phyloP scores from a whole-genome alignment of 2,113 vertebrate species.

The Typhlomys cinereus region DNA sequence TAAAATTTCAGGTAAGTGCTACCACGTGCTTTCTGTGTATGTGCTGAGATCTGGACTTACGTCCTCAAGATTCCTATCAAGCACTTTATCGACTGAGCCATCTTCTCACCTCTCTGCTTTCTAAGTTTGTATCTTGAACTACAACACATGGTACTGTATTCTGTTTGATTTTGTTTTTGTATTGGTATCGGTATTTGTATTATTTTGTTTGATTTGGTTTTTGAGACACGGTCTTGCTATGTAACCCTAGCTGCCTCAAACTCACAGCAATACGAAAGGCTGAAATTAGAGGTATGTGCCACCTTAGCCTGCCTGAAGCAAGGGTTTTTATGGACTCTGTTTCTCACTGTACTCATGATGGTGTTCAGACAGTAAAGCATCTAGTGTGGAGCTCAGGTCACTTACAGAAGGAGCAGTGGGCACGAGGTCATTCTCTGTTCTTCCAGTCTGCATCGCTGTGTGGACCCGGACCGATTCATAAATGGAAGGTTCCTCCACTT shows the following conservation, averaged over 20 bases:
- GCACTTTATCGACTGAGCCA: too few species aligned
- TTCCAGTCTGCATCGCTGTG: constrained; percentile 94
- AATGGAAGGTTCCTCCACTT: constrained; percentile 96
- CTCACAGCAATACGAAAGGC: neutral
- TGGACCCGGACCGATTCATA: constrained; percentile 98
- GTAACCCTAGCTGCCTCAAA: neutral
- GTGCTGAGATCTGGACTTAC: too few species aligned
- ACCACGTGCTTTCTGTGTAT: too few species aligned
- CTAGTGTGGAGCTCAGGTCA: neutral
- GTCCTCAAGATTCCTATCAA: too few species aligned
- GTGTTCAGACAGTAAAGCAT: neutral
- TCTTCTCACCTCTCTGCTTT: too few species aligned
- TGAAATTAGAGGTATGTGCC: neutral
- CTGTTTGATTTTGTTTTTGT: too few species aligned
- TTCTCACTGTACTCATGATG: neutral
- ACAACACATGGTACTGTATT: neutral
- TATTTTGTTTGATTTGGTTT: neutral
- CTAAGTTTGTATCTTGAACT: too few species aligned
- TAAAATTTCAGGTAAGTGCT: too few species aligned
- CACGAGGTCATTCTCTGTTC: constrained; percentile 91
- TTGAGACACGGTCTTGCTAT: neutral
- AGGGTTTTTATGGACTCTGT: neutral
- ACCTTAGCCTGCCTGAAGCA: neutral
- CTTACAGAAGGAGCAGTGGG: constrained; percentile 93
- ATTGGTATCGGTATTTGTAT: too few species aligned